Evolutionary conservation across 2,113 vertebrate genomes (phyloP), one percentile per base, ranked within the genome.

Genomic region (Leptocoma aspasia): DNA sequence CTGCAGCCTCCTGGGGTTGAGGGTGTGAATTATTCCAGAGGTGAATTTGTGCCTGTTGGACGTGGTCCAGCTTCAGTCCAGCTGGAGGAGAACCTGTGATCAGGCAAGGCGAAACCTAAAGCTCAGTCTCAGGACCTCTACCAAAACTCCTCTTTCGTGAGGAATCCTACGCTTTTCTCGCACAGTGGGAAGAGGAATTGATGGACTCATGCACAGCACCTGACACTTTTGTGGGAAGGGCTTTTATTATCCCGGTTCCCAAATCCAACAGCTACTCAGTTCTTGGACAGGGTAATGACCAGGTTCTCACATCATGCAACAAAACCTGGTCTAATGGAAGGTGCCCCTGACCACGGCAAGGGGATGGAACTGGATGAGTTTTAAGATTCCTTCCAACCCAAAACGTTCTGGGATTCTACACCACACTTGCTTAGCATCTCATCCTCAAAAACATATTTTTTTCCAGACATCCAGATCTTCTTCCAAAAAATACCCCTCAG

Each of bases 151-250:
- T 12, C 22, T 44, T 73, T 22, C 0, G 5, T 14, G 15, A 73
- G 19, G 41, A 44, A 17, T 13, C 44, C 11, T 7, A 1, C 4
- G 23, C 27, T 33, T 15, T 14, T n/a, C 26, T 30, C 1, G 0
- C 22, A 11, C 1, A 7, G 26, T 37, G 23, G 35, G 33, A 23
- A 28, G 59, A 50, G 22, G 30, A 49, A 39, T 9, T 28, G 14
- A 7, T 23, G 26, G 4, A 27, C 3, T 7, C 13, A 6, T 1
- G 1, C 9, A 31, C 2, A 28, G 17, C 28, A n/a, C 14, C 4
- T 1, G 13, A 5, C 15, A 15, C 21, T 19, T 44, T 20, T 6
- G 28, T 15, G 17, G 19, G 5, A 27, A 31, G 9, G 30, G 31
- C 4, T 72, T 82, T n/a, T 6, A 10, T 10, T 28, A 42, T 18